Conservation (phyloP, 2,113 vertebrate genomes). For the Vanacampus margaritifer region DNA sequence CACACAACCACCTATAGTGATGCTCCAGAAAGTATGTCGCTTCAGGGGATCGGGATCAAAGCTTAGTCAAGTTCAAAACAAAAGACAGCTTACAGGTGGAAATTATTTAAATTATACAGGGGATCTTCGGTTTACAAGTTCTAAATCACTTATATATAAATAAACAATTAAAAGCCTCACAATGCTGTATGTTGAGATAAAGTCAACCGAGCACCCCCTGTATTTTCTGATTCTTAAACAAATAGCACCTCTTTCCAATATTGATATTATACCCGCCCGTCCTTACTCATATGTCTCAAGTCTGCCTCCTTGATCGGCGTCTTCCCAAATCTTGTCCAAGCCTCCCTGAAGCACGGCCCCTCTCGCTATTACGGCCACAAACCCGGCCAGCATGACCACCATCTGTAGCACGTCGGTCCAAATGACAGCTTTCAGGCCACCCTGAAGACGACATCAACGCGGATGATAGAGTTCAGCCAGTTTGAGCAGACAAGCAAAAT, state of each 20-base stretch:
- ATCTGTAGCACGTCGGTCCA: conserved; percentile 81
- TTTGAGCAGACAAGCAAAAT: background rate
- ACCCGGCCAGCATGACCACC: conserved; percentile 76
- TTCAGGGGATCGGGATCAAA: conserved; percentile 75
- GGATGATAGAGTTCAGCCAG: background rate
- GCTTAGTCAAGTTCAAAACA: conserved; percentile 38
- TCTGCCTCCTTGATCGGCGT: conserved; percentile 63
- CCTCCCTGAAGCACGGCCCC: conserved; percentile 71
- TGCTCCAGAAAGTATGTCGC: conserved; percentile 76
- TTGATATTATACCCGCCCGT: background rate
- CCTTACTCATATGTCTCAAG: conserved; percentile 71
- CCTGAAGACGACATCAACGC: conserved; percentile 49
- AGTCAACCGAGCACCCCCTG: background rate
- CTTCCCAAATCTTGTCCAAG: conserved; percentile 68
- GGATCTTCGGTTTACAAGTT: background rate
- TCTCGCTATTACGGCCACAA: conserved; percentile 72
- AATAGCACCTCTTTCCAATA: background rate
- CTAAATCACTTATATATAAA: background rate
- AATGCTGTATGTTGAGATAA: background rate
- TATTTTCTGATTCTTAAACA: background rate
- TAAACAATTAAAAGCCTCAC: too few species aligned
- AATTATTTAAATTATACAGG: background rate
- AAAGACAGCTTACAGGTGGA: background rate
- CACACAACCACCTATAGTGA: conserved; percentile 71
- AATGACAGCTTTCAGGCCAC: conserved; percentile 78